Evolutionary conservation across 2,888 invertebrate genomes (phyloP).

Genomic region (Habrosyne pyritoides): DNA sequence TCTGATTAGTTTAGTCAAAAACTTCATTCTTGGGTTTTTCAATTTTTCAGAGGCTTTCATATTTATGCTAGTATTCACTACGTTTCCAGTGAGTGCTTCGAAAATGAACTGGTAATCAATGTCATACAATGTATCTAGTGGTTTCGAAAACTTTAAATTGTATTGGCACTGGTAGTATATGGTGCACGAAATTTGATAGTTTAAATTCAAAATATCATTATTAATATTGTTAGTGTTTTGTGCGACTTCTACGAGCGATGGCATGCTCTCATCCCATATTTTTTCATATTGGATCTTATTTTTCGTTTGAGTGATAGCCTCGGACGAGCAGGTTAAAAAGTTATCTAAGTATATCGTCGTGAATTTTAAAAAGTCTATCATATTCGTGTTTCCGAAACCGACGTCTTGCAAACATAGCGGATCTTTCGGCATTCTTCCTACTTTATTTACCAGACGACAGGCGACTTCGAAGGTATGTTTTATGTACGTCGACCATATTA

Average conservation of each 20-base stretch:
- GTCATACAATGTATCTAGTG: slow-evolving; percentile 90
- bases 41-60: slow-evolving; percentile 88
- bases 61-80: slow-evolving; percentile 80
- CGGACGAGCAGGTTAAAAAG: slow-evolving; percentile 70
- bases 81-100: slow-evolving; percentile 65
- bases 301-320: slow-evolving; percentile 59
- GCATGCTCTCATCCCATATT: slow-evolving; percentile 86
- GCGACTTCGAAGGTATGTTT: slow-evolving; percentile 90
- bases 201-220: slow-evolving; percentile 89
- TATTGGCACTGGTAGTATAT: slow-evolving; percentile 92
- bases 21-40: slow-evolving; percentile 86
- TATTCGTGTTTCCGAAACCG: slow-evolving; percentile 86
- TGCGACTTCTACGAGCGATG: slow-evolving; percentile 90
- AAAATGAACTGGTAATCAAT: slow-evolving; percentile 86
- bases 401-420: slow-evolving; percentile 91
- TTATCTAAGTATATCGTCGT: slow-evolving; percentile 74
- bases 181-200: slow-evolving; percentile 90
- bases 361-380: slow-evolving; percentile 77
- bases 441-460: slow-evolving; percentile 90
- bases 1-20: slow-evolving; percentile 88
- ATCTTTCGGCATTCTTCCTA: slow-evolving; percentile 93
- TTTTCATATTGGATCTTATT: slow-evolving; percentile 82
- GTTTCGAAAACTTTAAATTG: slow-evolving; percentile 88
- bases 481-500: slow-evolving; percentile 96
- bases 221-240: slow-evolving; percentile 89